These are phyloP conservation scores for Hydrozoanthus tunicans DNA, from an alignment of 64 coral and sea anemone genomes.

Conservation along the genomic window DNA sequence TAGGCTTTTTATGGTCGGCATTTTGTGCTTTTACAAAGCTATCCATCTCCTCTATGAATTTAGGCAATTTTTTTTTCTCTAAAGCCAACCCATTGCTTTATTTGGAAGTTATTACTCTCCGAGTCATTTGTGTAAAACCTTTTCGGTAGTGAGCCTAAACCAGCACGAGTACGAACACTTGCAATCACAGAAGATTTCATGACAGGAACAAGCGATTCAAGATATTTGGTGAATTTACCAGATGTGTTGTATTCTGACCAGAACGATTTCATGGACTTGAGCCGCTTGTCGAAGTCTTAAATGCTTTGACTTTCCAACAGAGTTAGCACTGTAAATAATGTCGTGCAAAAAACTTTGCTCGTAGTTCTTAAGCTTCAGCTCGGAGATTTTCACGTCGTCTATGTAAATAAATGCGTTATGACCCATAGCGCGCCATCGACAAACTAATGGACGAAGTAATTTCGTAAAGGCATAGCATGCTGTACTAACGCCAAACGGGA, in stretches of 20 bases:
- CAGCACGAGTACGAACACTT: not conserved
- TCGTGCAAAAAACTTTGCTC: not conserved
- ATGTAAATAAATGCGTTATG: too few relatives aligned
- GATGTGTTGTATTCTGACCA: not conserved
- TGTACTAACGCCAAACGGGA: too few relatives aligned
- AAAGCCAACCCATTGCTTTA: not conserved
- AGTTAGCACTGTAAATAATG: not conserved
- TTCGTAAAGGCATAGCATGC: too few relatives aligned
- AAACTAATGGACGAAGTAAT: too few relatives aligned
- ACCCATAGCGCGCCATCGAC: too few relatives aligned
- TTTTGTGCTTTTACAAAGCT: not conserved
- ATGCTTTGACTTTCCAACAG: not conserved
- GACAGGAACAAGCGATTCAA: not conserved
- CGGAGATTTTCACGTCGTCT: not conserved
- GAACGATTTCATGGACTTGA: not conserved
- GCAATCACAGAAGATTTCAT: conserved; percentile 28
- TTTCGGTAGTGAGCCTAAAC: not conserved
- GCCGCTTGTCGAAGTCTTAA: not conserved
- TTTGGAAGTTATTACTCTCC: not conserved
- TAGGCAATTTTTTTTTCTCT: not conserved
- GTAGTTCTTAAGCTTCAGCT: not conserved
- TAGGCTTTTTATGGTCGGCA: not conserved
- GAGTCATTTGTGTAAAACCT: conserved; percentile 31
- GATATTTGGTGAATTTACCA: not conserved
- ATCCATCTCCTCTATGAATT: not conserved